These are phyloP conservation scores for Pantelozetes paolii DNA, from an alignment of 2,888 invertebrate species.

Conservation along the genomic window DNA sequence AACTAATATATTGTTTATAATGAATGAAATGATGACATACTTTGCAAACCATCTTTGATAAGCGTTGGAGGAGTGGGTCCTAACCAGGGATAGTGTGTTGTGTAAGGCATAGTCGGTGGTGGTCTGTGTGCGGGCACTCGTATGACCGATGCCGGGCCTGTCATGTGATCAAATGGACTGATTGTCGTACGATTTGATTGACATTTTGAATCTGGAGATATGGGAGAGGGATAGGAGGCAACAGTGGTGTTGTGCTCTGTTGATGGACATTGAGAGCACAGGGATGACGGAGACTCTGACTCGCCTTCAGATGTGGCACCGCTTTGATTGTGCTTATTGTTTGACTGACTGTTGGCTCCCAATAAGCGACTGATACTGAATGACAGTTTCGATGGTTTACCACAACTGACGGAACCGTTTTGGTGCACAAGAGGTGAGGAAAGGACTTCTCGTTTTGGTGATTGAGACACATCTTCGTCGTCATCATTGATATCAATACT, in stretches of 20 bases:
- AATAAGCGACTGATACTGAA: slow-evolving; percentile 77
- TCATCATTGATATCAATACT: slow-evolving; percentile 38
- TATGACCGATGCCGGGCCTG: slow-evolving; percentile 51
- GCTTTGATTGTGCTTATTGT: slow-evolving; percentile 40
- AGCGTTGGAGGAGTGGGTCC: slow-evolving; percentile 53
- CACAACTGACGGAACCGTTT: slow-evolving; percentile 30
- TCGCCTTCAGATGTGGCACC: slow-evolving; percentile 16
- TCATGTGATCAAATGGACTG: slow-evolving; percentile 43
- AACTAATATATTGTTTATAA: no score
- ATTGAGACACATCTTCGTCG: slow-evolving; percentile 37
- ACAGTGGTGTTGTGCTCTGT: slow-evolving; percentile 40
- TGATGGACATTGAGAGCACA: slow-evolving; percentile 41
- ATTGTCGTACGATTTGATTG: slow-evolving; percentile 31
- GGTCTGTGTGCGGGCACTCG: slow-evolving; percentile 63
- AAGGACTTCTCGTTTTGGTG: slow-evolving; percentile 16
- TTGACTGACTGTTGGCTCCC: slow-evolving; percentile 50
- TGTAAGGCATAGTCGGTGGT: slow-evolving; percentile 55
- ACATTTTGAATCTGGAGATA: slow-evolving; percentile 43
- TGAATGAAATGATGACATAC: slow-evolving; percentile 57
- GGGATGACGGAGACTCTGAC: slow-evolving; percentile 18
- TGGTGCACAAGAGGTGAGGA: slow-evolving; percentile 25
- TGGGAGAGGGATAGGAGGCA: slow-evolving; percentile 36
- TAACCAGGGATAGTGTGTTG: slow-evolving; percentile 46
- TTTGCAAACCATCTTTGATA: slow-evolving; percentile 75
- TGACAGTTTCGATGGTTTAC: slow-evolving; percentile 55